Conservation (phyloP, 2,797 vertebrate genomes). For the Sebastes goodei region DNA sequence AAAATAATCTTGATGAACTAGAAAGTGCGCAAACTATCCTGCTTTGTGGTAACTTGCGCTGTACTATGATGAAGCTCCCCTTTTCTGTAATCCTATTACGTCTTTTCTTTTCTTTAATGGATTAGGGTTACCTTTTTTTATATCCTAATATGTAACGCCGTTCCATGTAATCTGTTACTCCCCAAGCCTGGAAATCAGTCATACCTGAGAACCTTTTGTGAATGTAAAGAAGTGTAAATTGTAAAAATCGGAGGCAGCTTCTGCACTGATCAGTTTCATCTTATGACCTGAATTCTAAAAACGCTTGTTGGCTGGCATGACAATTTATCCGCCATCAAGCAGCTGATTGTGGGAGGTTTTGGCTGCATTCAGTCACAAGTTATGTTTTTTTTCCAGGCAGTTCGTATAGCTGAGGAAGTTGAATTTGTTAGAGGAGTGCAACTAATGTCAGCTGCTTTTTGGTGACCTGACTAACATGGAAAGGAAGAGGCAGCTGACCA, state of each 20-base stretch:
- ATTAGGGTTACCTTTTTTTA: no score
- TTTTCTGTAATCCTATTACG: no score
- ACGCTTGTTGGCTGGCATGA: neutral
- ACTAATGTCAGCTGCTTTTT: neutral
- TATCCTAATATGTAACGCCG: no score
- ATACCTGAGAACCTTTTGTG: neutral
- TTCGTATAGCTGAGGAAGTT: neutral
- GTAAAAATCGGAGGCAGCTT: neutral
- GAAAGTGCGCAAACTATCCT: no score
- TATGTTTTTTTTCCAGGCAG: neutral
- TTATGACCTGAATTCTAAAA: neutral
- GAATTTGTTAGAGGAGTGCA: neutral
- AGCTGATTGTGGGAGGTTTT: neutral
- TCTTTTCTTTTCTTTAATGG: no score
- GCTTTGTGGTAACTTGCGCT: no score
- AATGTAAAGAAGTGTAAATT: neutral
- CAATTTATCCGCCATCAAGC: neutral
- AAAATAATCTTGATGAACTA: no score
- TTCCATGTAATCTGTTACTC: no score
- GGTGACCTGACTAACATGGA: neutral
- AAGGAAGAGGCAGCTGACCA: neutral
- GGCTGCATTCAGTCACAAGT: neutral
- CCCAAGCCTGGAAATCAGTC: neutral
- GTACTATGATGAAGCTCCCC: no score
- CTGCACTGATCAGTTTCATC: neutral